Base-by-base conservation (phyloP, 2,797 vertebrate genomes). In the Discoglossus pictus region DNA sequence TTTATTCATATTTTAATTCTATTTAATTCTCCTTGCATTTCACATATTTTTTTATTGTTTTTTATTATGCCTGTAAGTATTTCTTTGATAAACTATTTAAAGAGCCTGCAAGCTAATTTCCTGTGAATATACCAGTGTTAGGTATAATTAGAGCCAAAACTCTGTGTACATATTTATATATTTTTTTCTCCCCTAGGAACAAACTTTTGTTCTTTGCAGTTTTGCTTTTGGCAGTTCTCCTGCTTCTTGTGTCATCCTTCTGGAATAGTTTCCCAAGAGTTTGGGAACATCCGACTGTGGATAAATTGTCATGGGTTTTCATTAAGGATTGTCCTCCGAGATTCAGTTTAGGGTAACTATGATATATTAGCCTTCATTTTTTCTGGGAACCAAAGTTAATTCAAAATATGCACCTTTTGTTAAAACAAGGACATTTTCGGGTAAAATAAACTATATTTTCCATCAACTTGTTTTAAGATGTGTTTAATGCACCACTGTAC, bases 1-100 rank as follows among this genome's bases (percentile, higher is more conserved):
- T n/a, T n/a, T n/a, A n/a, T n/a, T n/a, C n/a, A n/a, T n/a, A n/a
- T n/a, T n/a, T n/a, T n/a, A n/a, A n/a, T n/a, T n/a, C n/a, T n/a
- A n/a, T n/a, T n/a, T n/a, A n/a, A n/a, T n/a, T n/a, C n/a, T n/a
- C n/a, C n/a, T n/a, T n/a, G n/a, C n/a, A n/a, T n/a, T n/a, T n/a
- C n/a, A n/a, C n/a, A n/a, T n/a, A n/a, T n/a, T n/a, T n/a, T n/a
- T n/a, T n/a, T n/a, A n/a, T n/a, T n/a, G n/a, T 83, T 85, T 31
- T 86, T 87, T 86, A 89, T 89, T 89, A 87, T 86, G 86, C 86
- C 85, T 88, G 84, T 79, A 87, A 86, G 84, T 78, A 75, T 76
- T 77, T 82, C 82, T 89, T 87, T 89, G 85, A 86, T 88, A 89
- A 31, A 89, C 83, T 82, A 84, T 80, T 82, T 83, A 84, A 84